phyloP scores from a whole-genome alignment of 2,888 invertebrate genomes.

The Caenorhabditis doughertyi region DNA sequence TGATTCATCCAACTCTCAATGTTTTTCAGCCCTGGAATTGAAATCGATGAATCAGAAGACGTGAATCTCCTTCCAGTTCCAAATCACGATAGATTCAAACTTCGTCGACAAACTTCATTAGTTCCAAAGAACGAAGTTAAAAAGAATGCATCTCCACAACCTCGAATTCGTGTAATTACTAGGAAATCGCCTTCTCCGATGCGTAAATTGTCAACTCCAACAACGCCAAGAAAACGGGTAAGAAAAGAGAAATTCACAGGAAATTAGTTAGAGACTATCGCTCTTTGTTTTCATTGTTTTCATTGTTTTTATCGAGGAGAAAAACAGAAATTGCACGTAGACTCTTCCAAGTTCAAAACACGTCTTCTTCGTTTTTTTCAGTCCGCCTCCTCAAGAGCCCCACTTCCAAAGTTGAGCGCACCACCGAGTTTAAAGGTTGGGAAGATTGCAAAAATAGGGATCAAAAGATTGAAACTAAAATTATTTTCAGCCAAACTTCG shows the following conservation, averaged over 20 bases:
- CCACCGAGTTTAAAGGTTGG: conserved; percentile 47
- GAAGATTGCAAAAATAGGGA: not conserved
- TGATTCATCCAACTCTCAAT: too few species aligned
- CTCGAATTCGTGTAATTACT: conserved; percentile 30
- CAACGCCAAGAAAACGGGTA: conserved; percentile 42
- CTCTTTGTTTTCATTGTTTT: conserved; percentile 22
- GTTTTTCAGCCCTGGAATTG: conserved; percentile 37
- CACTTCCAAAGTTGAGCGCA: conserved; percentile 52
- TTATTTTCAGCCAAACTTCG: conserved; percentile 49
- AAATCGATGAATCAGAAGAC: conserved; percentile 23
- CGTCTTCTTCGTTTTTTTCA: conserved; percentile 41
- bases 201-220: conserved; percentile 50
- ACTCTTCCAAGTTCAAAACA: conserved; percentile 27
- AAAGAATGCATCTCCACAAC: conserved; percentile 15
- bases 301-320: too few species aligned
- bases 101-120: conserved; percentile 48
- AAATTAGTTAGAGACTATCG: conserved; percentile 24
- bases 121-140: conserved; percentile 24
- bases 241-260: conserved; percentile 21
- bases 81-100: conserved; percentile 50
- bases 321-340: conserved; percentile 25
- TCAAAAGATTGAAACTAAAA: not conserved
- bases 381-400: conserved; percentile 50
- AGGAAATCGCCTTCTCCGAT: conserved; percentile 49
- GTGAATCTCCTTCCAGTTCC: conserved; percentile 10